Evolutionary conservation across 1,140 invertebrate species (phyloP).

Genomic region (Calephelis nemesis): DNA sequence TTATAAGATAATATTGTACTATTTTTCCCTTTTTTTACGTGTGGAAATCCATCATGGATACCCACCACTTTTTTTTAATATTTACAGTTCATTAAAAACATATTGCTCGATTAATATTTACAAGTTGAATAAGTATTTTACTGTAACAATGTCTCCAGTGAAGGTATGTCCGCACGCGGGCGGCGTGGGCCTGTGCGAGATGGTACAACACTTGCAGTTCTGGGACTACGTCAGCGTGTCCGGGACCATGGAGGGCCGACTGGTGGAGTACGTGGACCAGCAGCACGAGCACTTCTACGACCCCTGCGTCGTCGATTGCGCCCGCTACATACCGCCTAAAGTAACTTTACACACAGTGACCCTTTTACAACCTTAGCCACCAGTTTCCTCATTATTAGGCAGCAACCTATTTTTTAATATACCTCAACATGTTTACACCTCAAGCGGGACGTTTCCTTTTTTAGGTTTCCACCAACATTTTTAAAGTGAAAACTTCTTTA

Average conservation of each 20-base stretch:
- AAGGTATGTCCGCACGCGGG: conserved; percentile 96
- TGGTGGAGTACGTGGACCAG: conserved; percentile 94
- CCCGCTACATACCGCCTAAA: conserved; percentile 86
- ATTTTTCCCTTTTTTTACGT: background rate
- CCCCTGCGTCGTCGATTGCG: conserved; percentile 85
- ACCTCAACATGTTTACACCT: too few relatives aligned
- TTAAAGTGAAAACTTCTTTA: too few relatives aligned
- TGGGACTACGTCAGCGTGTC: conserved; percentile 91
- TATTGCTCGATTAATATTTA: too few relatives aligned
- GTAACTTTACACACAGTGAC: conserved; percentile 55
- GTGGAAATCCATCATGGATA: too few relatives aligned
- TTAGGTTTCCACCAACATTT: too few relatives aligned
- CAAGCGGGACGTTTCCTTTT: too few relatives aligned
- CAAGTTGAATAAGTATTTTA: background rate
- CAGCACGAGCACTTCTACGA: conserved; percentile 92
- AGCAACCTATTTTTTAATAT: background rate
- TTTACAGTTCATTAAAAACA: too few relatives aligned
- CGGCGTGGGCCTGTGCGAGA: conserved; percentile 94
- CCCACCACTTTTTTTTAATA: too few relatives aligned
- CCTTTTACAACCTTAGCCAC: too few relatives aligned
- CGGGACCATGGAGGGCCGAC: conserved; percentile 83
- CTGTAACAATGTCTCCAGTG: conserved; percentile 77
- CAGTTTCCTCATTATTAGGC: conserved; percentile 1
- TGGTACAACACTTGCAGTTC: conserved; percentile 94
- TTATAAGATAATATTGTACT: background rate